Conservation (phyloP, 1,140 invertebrate species). For the Drosophila kikkawai region DNA sequence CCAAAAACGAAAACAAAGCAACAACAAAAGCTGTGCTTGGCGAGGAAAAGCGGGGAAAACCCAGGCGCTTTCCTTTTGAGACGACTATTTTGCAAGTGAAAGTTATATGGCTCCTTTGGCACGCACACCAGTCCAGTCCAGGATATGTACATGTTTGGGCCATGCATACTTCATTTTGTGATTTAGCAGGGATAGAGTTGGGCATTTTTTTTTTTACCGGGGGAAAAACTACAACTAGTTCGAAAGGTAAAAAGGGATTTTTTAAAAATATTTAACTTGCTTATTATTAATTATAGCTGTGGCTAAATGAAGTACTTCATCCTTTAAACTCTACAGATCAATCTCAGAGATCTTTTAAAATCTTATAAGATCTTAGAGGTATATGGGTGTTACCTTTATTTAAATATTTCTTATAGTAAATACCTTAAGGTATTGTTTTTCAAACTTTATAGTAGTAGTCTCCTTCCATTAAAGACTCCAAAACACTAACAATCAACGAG, state of each 20-base stretch:
- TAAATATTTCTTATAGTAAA: no score
- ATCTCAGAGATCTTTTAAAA: no score
- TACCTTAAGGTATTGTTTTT: no score
- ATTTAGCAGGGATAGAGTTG: constrained; percentile 14
- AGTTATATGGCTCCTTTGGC: constrained; percentile 47
- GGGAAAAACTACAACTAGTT: not conserved
- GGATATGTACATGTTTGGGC: constrained; percentile 12
- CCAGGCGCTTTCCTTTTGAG: constrained; percentile 43
- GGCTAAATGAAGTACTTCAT: no score
- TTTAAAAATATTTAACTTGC: no score
- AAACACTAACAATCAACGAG: no score
- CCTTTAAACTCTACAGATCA: no score
- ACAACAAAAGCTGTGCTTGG: constrained; percentile 18
- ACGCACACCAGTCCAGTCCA: constrained; percentile 25
- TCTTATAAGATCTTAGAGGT: no score
- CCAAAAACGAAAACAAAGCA: constrained; percentile 5
- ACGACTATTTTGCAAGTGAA: constrained; percentile 41
- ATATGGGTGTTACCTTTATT: no score
- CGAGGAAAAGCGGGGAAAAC: constrained; percentile 56
- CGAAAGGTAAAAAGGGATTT: not conserved
- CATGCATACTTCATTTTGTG: constrained; percentile 33
- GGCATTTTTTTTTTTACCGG: not conserved
- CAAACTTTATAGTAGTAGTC: no score
- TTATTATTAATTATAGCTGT: no score
- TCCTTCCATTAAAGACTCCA: no score